Base-by-base conservation (phyloP, 2,888 invertebrate genomes). In the Pterostichus niger region DNA sequence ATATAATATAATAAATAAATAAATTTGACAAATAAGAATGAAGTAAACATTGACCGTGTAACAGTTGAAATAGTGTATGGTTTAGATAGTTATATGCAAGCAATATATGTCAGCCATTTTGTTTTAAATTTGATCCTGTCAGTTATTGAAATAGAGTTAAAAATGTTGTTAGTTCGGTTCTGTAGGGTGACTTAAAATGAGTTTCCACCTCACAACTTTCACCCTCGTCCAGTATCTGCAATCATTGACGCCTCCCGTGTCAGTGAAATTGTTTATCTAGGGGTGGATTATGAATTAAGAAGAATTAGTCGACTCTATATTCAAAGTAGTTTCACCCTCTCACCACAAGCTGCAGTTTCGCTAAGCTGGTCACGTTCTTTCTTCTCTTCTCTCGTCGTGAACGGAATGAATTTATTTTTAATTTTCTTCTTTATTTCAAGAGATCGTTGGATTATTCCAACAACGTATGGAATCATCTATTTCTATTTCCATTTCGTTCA, bases 401-500 rank as follows among this genome's bases (percentile, higher is more conserved):
- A 68, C 81, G 73, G 81, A 81, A 81, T 81, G 81, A 71, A 81
- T 81, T 81, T 81, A 81, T 81, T 81, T 81, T 81, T 81, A 81
- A 81, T 81, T 81, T 81, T 56, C 81, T 61, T 73, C 81, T 73
- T 56, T 81, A 71, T 81, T 68, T 54, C 71, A 71, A 71, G 33
- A 40, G 52, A 52, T 54, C 49, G 31, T 52, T 10, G 54, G 11
- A 73, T 31, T 75, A 75, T 75, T 75, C 75, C 13, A 33, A 9
- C n/a, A 11, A 52, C 75, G 75, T 54, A 33, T 52, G 33, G 52
- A 75, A 17, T 13, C 52, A 54, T 75, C 52, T 75, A 75, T 75
- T 75, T 75, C 75, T 75, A 75, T 52, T 75, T 75, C 24, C 73
- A 73, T 73, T 73, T 73, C 24, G 33, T 40, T 13, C 6, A 54